Base-by-base conservation (phyloP, 2,113 vertebrate species). In the Todiramphus chloris region DNA sequence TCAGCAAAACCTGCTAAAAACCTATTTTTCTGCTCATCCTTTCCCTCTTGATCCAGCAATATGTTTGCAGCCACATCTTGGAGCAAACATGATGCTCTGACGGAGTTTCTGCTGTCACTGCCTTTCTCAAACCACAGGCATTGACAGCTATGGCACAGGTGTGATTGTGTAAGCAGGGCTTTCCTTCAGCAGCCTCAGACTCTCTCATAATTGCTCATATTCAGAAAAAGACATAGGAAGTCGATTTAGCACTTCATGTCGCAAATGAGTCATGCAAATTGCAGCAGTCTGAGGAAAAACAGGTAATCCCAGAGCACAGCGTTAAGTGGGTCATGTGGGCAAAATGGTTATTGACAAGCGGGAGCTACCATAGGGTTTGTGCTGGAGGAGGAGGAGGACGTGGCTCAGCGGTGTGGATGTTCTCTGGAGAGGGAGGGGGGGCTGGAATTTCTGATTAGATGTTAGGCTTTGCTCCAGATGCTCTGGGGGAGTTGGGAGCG, bases 201-300 rank as follows among this genome's bases (percentile, higher is more conserved):
- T 94, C 72, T 58, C 79, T 87, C 62, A 13, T 68, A 78, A 89
- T 89, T 87, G 92, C 76, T 81, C 6, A n/a, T 68, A 25, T 73
- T 90, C 83, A 89, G 76, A 35, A 60, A 94, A 90, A 93, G 58
- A 83, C 87, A 89, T 18, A 66, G 83, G 89, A 96, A 94, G 83
- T 51, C 46, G 4, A 44, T 91, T 91, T 93, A 93, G 77, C 80
- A 50, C 83, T 83, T 93, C 50, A 2, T 25, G 69, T 89, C 69
- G 83, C 83, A 90, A 92, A 87, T 96, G 95, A 96, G 76, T 94
- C 93, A 90, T 20, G 72, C 92, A 81, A 87, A 90, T 94, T 75
- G 86, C 73, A 93, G 80, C 89, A 87, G 88, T 30, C 37, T 17
- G 90, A 92, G 73, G 60, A 27, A 91, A 84, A 94, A 48, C 56